Conservation (phyloP, 2,888 invertebrate species). For the Drepana falcataria region DNA sequence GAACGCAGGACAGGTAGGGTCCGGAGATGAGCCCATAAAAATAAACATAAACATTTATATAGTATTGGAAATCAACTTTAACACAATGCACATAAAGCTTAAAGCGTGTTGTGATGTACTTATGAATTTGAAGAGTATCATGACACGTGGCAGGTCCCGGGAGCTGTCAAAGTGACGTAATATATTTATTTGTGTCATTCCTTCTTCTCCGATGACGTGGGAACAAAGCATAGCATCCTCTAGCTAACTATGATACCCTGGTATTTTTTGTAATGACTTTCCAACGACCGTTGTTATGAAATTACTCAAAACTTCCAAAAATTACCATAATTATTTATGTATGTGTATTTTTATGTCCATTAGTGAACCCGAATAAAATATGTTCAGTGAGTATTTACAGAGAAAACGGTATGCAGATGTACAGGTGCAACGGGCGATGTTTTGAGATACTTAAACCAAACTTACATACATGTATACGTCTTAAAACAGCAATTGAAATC, state of each 20-base stretch:
- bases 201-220: constrained; percentile 53
- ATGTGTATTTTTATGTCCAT: no score
- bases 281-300: no score
- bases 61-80: constrained; percentile 22
- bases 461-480: no score
- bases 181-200: constrained; percentile 61
- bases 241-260: constrained; percentile 13
- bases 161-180: constrained; percentile 67
- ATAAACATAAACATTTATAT: constrained; percentile 15
- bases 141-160: constrained; percentile 62
- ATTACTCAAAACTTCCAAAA: no score
- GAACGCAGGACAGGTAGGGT: constrained; percentile 55
- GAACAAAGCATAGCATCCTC: constrained; percentile 24
- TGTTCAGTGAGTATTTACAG: no score
- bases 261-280: neutral
- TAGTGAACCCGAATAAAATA: no score
- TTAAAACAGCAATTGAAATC: no score
- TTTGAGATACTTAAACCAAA: no score
- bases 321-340: no score
- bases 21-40: constrained; percentile 24
- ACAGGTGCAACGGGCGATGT: no score
- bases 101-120: constrained; percentile 12
- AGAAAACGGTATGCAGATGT: no score
- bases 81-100: constrained; percentile 5
- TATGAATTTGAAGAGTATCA: constrained; percentile 47